phyloP scores from a whole-genome alignment of 2,797 vertebrate species.

The Platalea minor region DNA sequence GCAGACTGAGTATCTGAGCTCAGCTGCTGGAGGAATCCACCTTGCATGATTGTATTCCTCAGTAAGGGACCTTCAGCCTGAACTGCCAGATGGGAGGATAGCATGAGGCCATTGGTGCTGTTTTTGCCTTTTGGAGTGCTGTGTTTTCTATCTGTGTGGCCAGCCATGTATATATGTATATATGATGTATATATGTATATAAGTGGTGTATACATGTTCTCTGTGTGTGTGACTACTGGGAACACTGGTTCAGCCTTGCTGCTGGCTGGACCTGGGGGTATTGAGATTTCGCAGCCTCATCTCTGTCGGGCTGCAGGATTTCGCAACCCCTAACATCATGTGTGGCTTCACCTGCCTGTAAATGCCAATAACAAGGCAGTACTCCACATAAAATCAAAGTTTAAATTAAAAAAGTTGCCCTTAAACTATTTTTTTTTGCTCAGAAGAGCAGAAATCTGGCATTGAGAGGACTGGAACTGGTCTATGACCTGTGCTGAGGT shows the following conservation, averaged over 20 bases:
- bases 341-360: neutral
- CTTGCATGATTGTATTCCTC: neutral
- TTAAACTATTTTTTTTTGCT: neutral
- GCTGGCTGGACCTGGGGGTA: neutral
- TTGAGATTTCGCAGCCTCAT: neutral
- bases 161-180: neutral
- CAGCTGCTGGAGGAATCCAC: neutral
- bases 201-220: neutral
- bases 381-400: neutral
- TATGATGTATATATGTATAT: neutral
- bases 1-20: neutral
- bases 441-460: neutral
- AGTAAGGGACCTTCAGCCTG: neutral
- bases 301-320: neutral
- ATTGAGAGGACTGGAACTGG: neutral
- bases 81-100: neutral
- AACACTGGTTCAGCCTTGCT: neutral
- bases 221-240: neutral
- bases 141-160: neutral
- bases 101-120: rapidly evolving
- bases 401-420: neutral
- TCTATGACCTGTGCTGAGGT: neutral
- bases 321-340: neutral
- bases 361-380: neutral
- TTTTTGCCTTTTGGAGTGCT: neutral